Conservation (phyloP, 1,140 invertebrate genomes). For the Cheumatopsyche charites region DNA sequence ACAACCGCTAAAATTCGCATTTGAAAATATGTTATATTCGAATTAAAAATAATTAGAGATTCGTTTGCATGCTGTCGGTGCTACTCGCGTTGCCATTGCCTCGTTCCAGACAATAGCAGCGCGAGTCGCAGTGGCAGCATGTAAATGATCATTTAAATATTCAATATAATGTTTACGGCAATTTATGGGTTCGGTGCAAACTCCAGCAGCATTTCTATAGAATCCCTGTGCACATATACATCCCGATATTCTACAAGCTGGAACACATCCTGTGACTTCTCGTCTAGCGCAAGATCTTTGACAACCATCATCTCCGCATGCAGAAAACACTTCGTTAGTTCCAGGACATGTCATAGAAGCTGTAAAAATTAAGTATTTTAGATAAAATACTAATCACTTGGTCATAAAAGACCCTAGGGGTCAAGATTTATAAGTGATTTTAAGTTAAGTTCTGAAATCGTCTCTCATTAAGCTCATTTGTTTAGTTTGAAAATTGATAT, state of each 20-base stretch:
- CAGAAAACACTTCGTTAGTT: not conserved
- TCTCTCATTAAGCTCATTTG: too few relatives aligned
- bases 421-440: too few relatives aligned
- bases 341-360: not conserved
- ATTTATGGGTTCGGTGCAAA: not conserved
- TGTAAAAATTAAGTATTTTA: not conserved
- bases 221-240: conserved; percentile 14
- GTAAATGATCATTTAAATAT: not conserved
- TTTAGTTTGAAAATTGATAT: too few relatives aligned
- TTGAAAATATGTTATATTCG: not conserved
- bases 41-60: not conserved
- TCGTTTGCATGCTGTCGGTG: not conserved
- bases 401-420: not conserved
- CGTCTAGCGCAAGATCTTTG: not conserved
- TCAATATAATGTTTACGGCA: conserved; percentile 19
- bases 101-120: not conserved
- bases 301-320: not conserved
- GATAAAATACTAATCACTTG: not conserved
- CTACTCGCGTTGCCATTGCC: not conserved
- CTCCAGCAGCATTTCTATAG: not conserved
- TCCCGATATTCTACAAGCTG: not conserved
- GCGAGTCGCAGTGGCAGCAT: not conserved
- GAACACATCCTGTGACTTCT: not conserved
- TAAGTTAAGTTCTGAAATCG: too few relatives aligned
- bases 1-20: not conserved